Conservation (phyloP, 1,140 invertebrate genomes). For the Diprion similis region DNA sequence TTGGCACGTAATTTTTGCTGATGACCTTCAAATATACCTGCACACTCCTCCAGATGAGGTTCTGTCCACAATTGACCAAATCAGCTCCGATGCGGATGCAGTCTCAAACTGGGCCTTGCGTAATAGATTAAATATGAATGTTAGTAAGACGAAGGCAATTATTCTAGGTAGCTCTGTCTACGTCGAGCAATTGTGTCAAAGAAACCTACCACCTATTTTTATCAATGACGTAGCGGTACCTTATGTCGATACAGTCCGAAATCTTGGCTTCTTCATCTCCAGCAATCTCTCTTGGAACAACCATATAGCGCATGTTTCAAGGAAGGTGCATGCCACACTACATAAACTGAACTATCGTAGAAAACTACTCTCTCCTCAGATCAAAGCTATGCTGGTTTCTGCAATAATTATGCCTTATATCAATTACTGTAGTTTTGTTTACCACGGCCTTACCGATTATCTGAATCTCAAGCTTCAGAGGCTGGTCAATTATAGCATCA, state of each 20-base stretch:
- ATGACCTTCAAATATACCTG: too few relatives aligned
- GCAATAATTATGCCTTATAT: not conserved
- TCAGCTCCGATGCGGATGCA: not conserved
- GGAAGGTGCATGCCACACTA: not conserved
- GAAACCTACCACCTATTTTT: not conserved
- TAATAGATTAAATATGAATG: not conserved
- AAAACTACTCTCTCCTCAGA: too few relatives aligned
- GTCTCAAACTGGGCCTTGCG: not conserved
- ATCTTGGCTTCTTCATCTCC: too few relatives aligned
- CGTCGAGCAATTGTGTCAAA: not conserved
- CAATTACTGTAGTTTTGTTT: not conserved
- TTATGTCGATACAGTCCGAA: too few relatives aligned
- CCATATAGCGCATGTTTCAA: not conserved
- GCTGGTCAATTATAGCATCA: not conserved
- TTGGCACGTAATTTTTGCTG: not conserved
- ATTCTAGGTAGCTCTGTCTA: not conserved
- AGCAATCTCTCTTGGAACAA: not conserved
- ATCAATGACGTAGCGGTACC: not conserved
- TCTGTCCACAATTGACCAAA: not conserved
- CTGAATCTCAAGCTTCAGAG: not conserved
- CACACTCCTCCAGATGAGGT: not conserved
- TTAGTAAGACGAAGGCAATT: not conserved
- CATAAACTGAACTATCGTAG: too few relatives aligned
- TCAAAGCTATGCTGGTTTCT: too few relatives aligned
- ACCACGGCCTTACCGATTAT: not conserved